Evolutionary conservation across 2,888 invertebrate species (phyloP).

Genomic region (Macrostomum cliftonense): DNA sequence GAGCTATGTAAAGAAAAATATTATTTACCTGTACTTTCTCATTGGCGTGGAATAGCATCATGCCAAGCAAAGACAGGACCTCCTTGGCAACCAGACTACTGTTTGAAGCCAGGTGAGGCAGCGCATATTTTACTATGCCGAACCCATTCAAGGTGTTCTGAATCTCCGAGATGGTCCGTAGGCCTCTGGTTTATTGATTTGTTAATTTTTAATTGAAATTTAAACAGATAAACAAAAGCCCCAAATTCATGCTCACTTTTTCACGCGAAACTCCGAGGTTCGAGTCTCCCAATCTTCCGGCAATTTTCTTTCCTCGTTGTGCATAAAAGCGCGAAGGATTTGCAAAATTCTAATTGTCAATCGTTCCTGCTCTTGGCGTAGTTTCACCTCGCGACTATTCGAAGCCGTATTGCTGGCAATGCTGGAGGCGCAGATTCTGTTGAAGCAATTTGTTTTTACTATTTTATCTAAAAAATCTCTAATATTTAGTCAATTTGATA

Average conservation of each 20-base stretch:
- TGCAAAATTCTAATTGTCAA: conserved; percentile 22
- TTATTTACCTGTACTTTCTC: conserved; percentile 17
- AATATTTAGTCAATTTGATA: too few relatives aligned
- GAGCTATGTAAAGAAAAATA: too few relatives aligned
- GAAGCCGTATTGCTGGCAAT: too few relatives aligned
- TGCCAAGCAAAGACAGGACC: conserved; percentile 18
- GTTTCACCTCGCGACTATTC: too few relatives aligned
- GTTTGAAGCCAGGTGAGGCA: conserved; percentile 20
- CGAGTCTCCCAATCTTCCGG: conserved; percentile 19
- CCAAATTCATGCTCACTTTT: neutral
- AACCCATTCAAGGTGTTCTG: conserved; percentile 8
- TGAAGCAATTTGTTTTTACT: too few relatives aligned
- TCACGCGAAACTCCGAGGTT: conserved; percentile 9
- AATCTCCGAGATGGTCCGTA: conserved; percentile 7
- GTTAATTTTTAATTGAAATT: too few relatives aligned
- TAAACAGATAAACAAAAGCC: too few relatives aligned
- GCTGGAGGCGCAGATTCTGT: too few relatives aligned
- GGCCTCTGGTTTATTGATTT: too few relatives aligned
- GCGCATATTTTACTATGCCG: conserved; percentile 13
- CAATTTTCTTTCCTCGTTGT: conserved; percentile 21
- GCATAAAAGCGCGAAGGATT: conserved; percentile 20
- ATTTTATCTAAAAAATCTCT: too few relatives aligned
- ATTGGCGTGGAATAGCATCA: conserved; percentile 22
- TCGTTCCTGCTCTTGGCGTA: conserved; percentile 13
- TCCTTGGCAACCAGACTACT: conserved; percentile 19